A percentile compares a stretch with the other conserved stretches of the same genome.
These are phyloP conservation scores for Chrysocyon brachyurus DNA, from an alignment of 2,797 vertebrate species.

Conservation along the genomic window DNA sequence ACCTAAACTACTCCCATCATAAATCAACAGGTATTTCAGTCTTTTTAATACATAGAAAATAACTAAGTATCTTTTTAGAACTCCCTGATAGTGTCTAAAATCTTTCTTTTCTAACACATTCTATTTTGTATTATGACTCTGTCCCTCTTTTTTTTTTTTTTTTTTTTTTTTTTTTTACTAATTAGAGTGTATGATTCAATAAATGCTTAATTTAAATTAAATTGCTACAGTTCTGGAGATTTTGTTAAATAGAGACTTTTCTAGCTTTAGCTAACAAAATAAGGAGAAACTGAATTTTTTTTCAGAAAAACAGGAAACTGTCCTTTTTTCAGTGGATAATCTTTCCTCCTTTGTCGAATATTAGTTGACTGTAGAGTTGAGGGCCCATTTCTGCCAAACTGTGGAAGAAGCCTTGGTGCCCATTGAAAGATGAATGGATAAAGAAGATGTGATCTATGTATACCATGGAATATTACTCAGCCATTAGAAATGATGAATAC, in stretches of 20 bases:
- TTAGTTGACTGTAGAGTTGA: too few species aligned
- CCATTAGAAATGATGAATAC: too few species aligned
- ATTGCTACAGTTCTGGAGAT: slow-evolving; percentile 9
- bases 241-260: slow-evolving; percentile 40
- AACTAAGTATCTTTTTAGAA: not conserved
- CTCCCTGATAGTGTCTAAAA: not conserved
- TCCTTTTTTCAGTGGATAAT: too few species aligned
- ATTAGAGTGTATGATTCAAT: not conserved
- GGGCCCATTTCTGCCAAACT: too few species aligned
- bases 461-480: too few species aligned
- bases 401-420: too few species aligned
- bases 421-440: too few species aligned
- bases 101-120: not conserved
- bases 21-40: slow-evolving; percentile 7
- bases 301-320: not conserved
- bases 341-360: too few species aligned
- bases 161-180: not conserved
- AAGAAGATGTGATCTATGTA: too few species aligned
- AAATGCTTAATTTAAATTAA: slow-evolving; percentile 9
- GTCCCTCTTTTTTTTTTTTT: not conserved
- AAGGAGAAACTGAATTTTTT: not conserved
- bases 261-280: slow-evolving; percentile 8
- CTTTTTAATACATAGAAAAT: slow-evolving; percentile 11
- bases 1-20: not conserved
- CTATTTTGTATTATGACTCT: not conserved